These are phyloP conservation scores for Ormyrus labotus DNA, from an alignment of 2,888 invertebrate species.

Conservation along the genomic window DNA sequence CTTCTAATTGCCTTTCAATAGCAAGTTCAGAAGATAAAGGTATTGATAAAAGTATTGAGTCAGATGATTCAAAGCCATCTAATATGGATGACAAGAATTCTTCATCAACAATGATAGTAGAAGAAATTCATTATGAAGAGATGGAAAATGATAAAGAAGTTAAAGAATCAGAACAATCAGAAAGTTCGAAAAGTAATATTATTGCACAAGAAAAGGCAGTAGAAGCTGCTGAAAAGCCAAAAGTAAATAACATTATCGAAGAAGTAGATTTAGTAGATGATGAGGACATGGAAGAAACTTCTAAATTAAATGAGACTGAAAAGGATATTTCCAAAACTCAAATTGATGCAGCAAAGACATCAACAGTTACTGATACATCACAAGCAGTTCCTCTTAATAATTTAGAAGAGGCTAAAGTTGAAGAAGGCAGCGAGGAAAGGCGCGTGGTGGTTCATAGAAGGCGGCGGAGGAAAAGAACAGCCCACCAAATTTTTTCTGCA, in stretches of 20 bases:
- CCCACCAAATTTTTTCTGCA: no score
- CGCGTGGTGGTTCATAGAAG: conserved; percentile 47
- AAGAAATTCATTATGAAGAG: not conserved
- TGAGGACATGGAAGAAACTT: conserved; percentile 29
- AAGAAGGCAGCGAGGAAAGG: conserved; percentile 44
- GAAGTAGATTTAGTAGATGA: conserved; percentile 56
- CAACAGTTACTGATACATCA: conserved; percentile 24
- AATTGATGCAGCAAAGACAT: not conserved
- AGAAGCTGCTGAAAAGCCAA: conserved; percentile 28
- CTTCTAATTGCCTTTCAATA: conserved; percentile 21
- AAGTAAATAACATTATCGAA: conserved; percentile 39
- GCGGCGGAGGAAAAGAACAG: conserved; percentile 44
- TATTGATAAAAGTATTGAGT: not conserved
- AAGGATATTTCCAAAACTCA: conserved; percentile 13
- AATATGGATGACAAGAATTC: conserved; percentile 14
- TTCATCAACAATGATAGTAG: not conserved
- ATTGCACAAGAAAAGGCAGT: conserved; percentile 1
- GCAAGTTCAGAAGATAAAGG: conserved; percentile 6
- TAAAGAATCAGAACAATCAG: conserved; percentile 1
- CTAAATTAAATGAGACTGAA: not conserved
- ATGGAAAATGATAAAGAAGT: conserved; percentile 4
- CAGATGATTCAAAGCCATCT: conserved; percentile 8
- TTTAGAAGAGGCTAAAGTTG: conserved; percentile 19
- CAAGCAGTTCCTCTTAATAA: conserved; percentile 44
- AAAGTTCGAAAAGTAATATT: not conserved